Base-by-base conservation (phyloP, 2,888 invertebrate genomes). In the Callinectes sapidus region DNA sequence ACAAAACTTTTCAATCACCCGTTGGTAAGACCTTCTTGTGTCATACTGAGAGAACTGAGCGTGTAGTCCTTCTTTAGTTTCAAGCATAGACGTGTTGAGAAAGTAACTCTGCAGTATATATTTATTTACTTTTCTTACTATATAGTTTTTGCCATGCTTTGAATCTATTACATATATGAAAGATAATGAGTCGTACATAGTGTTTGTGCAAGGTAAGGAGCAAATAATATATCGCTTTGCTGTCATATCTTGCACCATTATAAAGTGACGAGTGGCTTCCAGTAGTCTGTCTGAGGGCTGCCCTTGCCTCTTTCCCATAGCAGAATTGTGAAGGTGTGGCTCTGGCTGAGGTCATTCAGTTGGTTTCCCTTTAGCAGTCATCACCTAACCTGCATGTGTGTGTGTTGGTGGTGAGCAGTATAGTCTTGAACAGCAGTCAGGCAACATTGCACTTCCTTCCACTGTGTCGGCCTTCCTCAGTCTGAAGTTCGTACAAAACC, bases 181-280 rank as follows among this genome's bases (percentile, higher is more conserved):
- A 35, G 16, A 61, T 71, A 10, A 71, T 28, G 13, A 81, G 35
- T 81, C 16, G n/a, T n/a, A n/a, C n/a, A 10, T 81, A 35, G 81
- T 81, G n/a, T 35, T 81, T 81, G 32, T 81, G 32, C 81, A 32
- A 81, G 81, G 81, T 81, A 81, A 81, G 81, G 35, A 81, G 35
- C 32, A 13, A 35, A 32, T 35, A 32, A 35, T 16, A 32, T n/a
- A 32, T 35, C 16, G 81, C 81, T 81, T 81, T 35, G 35, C 81
- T 81, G 14, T 77, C 71, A 77, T 77, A 28, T 28, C 13, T n/a
- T 77, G 71, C 71, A 77, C 71, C 71, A n/a, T 77, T 77, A 77
- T 32, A n/a, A 48, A 77, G 71, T 81, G 71, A 3, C 81, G 14
- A 16, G 81, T 81, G 81, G 81, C 81, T 81, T 81, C 35, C 81